phyloP scores from a whole-genome alignment of 2,888 invertebrate genomes.

The Drosophila subsilvestris region DNA sequence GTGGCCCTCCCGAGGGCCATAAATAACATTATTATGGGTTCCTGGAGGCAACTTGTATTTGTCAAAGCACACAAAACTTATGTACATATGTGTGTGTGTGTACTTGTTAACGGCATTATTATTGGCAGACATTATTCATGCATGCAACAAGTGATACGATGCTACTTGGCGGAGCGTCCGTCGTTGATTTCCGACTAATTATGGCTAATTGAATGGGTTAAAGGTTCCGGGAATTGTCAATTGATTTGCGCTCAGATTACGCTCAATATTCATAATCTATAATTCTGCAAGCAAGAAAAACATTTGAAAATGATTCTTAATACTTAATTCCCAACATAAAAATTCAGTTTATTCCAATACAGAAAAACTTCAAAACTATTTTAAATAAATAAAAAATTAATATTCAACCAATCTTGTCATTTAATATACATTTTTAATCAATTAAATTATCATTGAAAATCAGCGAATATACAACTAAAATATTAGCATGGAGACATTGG shows the following conservation, averaged over 20 bases:
- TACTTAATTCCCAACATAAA: not conserved
- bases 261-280: not conserved
- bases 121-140: slow-evolving; percentile 63
- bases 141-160: slow-evolving; percentile 66
- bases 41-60: slow-evolving; percentile 66
- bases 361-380: slow-evolving; percentile 1
- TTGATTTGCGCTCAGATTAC: slow-evolving; percentile 23
- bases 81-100: slow-evolving; percentile 32
- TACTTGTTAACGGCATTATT: slow-evolving; percentile 46
- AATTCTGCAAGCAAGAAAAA: too few species aligned
- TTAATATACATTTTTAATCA: slow-evolving; percentile 30
- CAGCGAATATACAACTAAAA: slow-evolving; percentile 16
- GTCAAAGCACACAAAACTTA: slow-evolving; percentile 65
- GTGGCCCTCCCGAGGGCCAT: slow-evolving; percentile 45
- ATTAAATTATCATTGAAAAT: slow-evolving; percentile 12
- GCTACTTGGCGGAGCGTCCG: slow-evolving; percentile 21
- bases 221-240: slow-evolving; percentile 15
- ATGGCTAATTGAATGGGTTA: slow-evolving; percentile 49
- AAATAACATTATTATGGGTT: slow-evolving; percentile 73
- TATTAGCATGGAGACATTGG: slow-evolving; percentile 26
- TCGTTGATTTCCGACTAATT: slow-evolving; percentile 44
- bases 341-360: too few species aligned
- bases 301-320: too few species aligned
- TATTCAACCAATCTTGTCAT: too few species aligned
- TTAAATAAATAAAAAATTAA: too few species aligned